Evolutionary conservation across 2,797 vertebrate genomes (phyloP).

Genomic region (Lithobates sylvaticus): DNA sequence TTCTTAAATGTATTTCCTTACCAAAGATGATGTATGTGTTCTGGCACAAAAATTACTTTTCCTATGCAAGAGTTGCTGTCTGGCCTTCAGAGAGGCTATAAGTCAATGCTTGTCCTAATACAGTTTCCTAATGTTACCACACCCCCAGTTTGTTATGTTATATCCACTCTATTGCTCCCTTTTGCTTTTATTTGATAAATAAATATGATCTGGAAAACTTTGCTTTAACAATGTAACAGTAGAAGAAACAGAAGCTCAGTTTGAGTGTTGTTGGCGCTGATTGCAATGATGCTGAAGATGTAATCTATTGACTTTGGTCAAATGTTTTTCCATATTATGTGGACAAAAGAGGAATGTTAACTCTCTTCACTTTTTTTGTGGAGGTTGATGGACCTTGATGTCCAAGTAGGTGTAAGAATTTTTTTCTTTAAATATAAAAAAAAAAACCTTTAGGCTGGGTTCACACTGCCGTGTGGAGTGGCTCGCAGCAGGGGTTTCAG

Average conservation of each 20-base stretch:
- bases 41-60: not conserved
- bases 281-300: not conserved
- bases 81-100: not conserved
- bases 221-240: not conserved
- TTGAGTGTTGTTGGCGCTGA: not conserved
- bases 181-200: not conserved
- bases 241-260: constrained; percentile 7
- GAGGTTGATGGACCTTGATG: not conserved
- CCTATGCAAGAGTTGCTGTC: not conserved
- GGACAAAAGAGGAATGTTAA: not conserved
- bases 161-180: not conserved
- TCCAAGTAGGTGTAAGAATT: not conserved
- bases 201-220: not conserved
- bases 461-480: too few relatives aligned
- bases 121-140: not conserved
- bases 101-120: not conserved
- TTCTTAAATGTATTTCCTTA: not conserved
- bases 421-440: not conserved
- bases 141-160: not conserved
- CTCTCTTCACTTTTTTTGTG: not conserved
- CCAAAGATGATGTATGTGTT: not conserved
- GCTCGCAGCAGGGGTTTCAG: too few relatives aligned
- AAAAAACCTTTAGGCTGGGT: too few relatives aligned
- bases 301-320: not conserved
- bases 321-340: not conserved